These are phyloP conservation scores for Dermochelys coriacea DNA, from an alignment of 2,797 vertebrate species.

Conservation along the genomic window DNA sequence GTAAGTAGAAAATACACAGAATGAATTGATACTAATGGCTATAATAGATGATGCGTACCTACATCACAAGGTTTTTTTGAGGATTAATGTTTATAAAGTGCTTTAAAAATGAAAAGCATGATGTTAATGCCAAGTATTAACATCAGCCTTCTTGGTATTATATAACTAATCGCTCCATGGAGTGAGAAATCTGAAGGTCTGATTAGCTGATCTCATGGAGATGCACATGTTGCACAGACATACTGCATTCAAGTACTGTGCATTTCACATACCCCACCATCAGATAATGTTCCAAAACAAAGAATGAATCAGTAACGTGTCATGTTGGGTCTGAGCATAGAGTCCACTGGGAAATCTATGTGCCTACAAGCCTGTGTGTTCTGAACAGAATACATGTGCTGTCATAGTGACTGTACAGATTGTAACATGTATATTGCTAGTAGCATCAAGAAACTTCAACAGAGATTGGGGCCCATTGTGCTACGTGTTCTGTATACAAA, in stretches of 20 bases:
- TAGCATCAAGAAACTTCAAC: not conserved
- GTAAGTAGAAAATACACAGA: not conserved
- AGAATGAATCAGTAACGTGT: not conserved
- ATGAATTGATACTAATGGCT: not conserved
- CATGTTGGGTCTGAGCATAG: not conserved
- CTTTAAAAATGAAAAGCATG: conserved; percentile 31
- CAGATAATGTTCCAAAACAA: not conserved
- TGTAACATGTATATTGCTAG: not conserved
- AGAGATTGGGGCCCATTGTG: not conserved
- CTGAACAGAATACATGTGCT: not conserved
- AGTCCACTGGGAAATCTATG: not conserved
- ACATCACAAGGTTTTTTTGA: conserved; percentile 44
- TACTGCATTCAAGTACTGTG: not conserved
- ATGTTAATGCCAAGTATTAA: conserved; percentile 39
- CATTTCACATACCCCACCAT: not conserved
- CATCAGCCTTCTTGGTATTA: not conserved
- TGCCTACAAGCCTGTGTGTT: not conserved
- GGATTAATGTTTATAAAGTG: conserved; percentile 53
- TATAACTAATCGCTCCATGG: not conserved
- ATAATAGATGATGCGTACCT: conserved; percentile 3
- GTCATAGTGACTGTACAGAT: not conserved
- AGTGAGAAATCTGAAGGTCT: not conserved
- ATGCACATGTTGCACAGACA: not conserved
- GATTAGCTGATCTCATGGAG: not conserved
- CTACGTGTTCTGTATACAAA: not conserved